Evolutionary conservation across 2,113 vertebrate genomes (phyloP).

Genomic region (Asarcornis scutulata): DNA sequence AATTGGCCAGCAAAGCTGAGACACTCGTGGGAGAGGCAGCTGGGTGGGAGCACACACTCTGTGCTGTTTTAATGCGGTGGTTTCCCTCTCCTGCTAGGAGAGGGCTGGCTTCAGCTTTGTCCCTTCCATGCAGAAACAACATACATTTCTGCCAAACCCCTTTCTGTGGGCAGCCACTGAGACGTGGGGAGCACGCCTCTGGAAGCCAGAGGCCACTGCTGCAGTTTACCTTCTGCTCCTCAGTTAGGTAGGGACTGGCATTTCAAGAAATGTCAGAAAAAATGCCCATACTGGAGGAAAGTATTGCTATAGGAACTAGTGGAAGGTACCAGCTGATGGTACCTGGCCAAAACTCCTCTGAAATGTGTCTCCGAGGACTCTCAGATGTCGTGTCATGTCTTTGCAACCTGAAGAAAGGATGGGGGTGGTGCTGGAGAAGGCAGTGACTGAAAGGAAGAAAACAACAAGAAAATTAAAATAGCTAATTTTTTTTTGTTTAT

Average conservation of each 20-base stretch:
- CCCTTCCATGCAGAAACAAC: neutral
- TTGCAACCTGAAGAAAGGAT: neutral
- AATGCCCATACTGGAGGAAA: fast-evolving
- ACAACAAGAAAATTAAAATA: neutral
- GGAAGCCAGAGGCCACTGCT: neutral
- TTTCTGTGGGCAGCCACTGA: neutral
- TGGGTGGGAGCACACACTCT: neutral
- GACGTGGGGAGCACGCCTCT: fast-evolving
- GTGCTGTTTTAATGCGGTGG: neutral
- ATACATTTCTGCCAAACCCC: no score
- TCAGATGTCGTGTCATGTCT: neutral
- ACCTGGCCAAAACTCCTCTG: neutral
- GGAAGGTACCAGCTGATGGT: neutral
- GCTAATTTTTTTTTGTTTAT: neutral
- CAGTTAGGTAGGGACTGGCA: neutral
- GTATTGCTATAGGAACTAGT: neutral
- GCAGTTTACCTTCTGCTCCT: neutral
- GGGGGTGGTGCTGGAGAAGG: neutral
- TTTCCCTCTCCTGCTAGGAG: neutral
- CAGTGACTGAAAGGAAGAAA: neutral
- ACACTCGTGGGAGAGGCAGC: neutral
- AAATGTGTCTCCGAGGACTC: neutral
- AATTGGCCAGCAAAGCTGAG: neutral
- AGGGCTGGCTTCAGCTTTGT: neutral
- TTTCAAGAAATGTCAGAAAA: neutral